Evolutionary conservation across 2,113 vertebrate species (phyloP).

Genomic region (Tachuris rubrigastra): DNA sequence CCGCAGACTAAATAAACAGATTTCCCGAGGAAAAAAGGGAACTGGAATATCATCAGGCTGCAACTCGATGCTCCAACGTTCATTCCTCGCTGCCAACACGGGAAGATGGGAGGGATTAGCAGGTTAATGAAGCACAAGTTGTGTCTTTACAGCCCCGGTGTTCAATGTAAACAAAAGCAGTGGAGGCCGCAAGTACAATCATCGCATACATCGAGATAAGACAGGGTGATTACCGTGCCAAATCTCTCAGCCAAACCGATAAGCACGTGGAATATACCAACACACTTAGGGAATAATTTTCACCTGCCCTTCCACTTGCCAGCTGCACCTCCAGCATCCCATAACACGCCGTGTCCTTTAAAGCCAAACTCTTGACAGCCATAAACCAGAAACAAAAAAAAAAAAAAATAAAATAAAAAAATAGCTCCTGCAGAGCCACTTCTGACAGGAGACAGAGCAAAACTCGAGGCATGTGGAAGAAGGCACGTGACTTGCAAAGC

Average conservation of each 20-base stretch:
- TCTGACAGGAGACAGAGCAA: not conserved
- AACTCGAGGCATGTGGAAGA: not conserved
- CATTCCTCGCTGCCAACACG: rapidly evolving
- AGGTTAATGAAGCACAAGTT: not conserved
- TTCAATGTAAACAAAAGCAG: not conserved
- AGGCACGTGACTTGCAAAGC: not conserved
- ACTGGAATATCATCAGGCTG: rapidly evolving
- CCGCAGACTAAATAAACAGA: not conserved
- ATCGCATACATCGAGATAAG: not conserved
- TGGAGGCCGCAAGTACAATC: not conserved
- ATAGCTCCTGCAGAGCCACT: not conserved
- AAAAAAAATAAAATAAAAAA: too few relatives aligned
- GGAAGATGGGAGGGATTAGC: not conserved
- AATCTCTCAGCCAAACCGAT: not conserved
- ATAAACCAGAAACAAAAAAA: not conserved
- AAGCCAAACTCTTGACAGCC: not conserved
- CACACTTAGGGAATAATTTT: not conserved
- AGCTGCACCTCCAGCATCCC: not conserved
- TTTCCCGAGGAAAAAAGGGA: not conserved
- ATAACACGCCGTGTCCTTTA: not conserved
- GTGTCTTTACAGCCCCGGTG: not conserved
- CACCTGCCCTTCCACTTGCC: not conserved
- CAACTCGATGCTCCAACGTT: rapidly evolving
- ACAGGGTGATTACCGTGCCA: not conserved
- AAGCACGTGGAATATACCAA: not conserved